Evolutionary conservation across 1,140 invertebrate species (phyloP), one percentile per base, ranked within the genome.

Genomic region (Hestina assimilis): DNA sequence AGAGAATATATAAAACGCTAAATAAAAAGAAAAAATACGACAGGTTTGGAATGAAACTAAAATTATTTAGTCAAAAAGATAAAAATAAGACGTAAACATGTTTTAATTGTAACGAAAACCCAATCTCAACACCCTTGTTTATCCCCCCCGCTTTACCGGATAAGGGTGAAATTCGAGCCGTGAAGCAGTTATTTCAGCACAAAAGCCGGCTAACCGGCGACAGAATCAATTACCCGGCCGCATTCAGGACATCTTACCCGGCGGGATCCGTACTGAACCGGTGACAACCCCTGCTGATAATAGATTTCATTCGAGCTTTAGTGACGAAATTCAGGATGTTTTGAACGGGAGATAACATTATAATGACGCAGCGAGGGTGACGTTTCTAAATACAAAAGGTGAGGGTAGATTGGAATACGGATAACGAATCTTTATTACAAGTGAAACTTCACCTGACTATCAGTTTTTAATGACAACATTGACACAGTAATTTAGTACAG

Each of bases 181-280:
- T 15, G 12, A 35, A 35, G 12, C 31, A 14, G 31, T 35, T 35
- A 15, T 7, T 14, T 14, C 12, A 17, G 12, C 12, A 29, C 28
- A 31, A 46, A 46, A 15, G 20, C 43, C 11, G 43, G 12, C 15
- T 46, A 19, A 46, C 15, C 14, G 43, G 31, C 31, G 31, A 46
- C 43, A 46, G 43, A 46, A 46, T 46, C 43, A 46, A 46, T 46
- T 46, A 46, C 11, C 24, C 23, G n/a, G 42, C 26, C 15, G 43
- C 43, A 46, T 46, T 29, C 24, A 31, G 8, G 43, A 14, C 26
- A 12, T 46, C 43, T 46, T 29, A 20, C n/a, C 43, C 43, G 31
- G 12, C 31, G 12, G 8, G 12, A 15, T 15, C 31, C 31, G 31
- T 12, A 35, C 31, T 7, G 31, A 8, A 15, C 1, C 31, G 31